Evolutionary conservation across 2,113 vertebrate genomes (phyloP), one percentile per base, ranked within the genome.

Genomic region (Centropristis striata): DNA sequence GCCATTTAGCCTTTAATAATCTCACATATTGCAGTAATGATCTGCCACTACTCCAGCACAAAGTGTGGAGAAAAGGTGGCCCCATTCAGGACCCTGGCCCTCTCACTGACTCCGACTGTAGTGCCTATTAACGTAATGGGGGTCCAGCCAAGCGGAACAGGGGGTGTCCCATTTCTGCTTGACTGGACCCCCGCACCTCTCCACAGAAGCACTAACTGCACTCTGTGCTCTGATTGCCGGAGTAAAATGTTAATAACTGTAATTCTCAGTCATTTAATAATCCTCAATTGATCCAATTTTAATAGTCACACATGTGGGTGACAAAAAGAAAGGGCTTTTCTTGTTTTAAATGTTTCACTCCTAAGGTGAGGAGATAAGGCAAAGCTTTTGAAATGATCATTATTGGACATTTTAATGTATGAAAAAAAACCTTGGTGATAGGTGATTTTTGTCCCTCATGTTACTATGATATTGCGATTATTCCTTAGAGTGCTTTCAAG

Each of bases 51-150:
- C 53, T 68, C 65, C 58, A 13, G 37, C 20, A 11, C 59, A 63
- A 70, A 71, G 65, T 50, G 67, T 10, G 49, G 64, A 39, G 64
- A 78, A 76, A 49, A 53, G 71, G 50, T 42, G 71, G 57, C 85
- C 82, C 57, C 49, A 47, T 68, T 54, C 68, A 82, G 83, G 75
- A 81, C 76, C 84, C 77, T 2, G 32, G 60, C 80, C 86, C 69
- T 77, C 80, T 87, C 78, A 53, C 65, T n/a, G 14, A 42, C 44
- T 84, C 72, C 76, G 25, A 57, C 60, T 57, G 60, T 75, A 53
- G 77, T 23, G 71, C 51, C 85, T 81, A 86, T 92, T 91, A 86
- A 78, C 27, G 44, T 90, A 91, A 93, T 90, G 66, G 82, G 64
- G 75, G 78, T 61, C 78, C 86, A 88, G 85, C 75, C 55, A 14